Conservation (phyloP, 1,140 invertebrate species). For the Brachionus asplanchnoidis region DNA sequence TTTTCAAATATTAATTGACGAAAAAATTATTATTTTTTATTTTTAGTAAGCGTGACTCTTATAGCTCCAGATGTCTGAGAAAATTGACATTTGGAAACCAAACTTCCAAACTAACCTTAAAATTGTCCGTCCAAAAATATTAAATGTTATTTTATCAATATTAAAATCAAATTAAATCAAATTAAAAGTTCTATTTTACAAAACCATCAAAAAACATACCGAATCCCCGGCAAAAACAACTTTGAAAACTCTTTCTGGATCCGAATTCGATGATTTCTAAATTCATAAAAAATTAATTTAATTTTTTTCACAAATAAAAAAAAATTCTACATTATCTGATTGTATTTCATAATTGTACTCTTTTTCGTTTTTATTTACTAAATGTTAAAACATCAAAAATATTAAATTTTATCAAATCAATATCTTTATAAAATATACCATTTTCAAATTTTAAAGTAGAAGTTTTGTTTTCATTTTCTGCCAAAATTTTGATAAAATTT, state of each 20-base stretch:
- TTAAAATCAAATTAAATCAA: too few species aligned
- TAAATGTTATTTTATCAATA: too few species aligned
- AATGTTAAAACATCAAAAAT: too few species aligned
- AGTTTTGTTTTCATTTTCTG: background rate
- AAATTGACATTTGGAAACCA: too few species aligned
- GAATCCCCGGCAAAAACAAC: conserved; percentile 52
- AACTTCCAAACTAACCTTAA: too few species aligned
- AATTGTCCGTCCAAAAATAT: too few species aligned
- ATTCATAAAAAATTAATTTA: too few species aligned
- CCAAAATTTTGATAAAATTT: background rate
- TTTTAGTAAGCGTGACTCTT: too few species aligned
- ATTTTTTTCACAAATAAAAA: background rate
- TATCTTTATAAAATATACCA: background rate
- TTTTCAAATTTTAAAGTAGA: background rate
- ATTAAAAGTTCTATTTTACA: background rate
- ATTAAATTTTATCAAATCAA: too few species aligned
- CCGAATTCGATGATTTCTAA: background rate
- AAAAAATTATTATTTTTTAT: too few species aligned
- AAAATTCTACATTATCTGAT: background rate
- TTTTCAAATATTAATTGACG: too few species aligned
- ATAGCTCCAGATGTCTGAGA: too few species aligned
- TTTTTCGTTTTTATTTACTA: background rate
- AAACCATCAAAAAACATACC: background rate
- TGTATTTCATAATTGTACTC: background rate
- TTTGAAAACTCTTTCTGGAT: conserved; percentile 40